These are phyloP conservation scores for Crematogaster levior DNA, from an alignment of 2,888 invertebrate species.

Conservation along the genomic window DNA sequence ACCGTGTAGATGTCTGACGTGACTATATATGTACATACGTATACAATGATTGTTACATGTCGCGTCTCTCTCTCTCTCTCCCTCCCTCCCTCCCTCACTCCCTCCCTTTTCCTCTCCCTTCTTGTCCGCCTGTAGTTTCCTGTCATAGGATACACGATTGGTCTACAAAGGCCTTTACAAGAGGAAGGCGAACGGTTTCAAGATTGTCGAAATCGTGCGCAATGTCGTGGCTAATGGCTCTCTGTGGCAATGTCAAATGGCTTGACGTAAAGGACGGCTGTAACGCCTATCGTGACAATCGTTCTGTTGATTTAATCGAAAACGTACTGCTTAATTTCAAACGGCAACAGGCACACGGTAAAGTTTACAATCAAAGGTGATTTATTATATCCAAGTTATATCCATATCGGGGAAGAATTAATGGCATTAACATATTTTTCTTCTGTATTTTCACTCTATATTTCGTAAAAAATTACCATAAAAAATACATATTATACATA, in stretches of 20 bases:
- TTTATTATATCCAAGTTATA: neutral
- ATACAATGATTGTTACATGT: constrained; percentile 43
- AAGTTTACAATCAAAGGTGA: neutral
- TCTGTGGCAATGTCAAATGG: constrained; percentile 32
- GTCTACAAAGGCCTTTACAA: constrained; percentile 66
- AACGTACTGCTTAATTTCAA: neutral
- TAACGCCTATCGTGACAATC: constrained; percentile 33
- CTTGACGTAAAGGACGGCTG: constrained; percentile 3
- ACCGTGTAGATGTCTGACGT: constrained; percentile 71
- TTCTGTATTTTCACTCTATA: neutral
- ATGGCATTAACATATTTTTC: neutral
- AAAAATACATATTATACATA: constrained; percentile 32
- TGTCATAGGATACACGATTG: constrained; percentile 63
- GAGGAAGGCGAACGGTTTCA: constrained; percentile 64
- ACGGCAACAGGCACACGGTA: neutral
- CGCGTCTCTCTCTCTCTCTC: neutral
- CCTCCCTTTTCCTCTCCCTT: constrained; percentile 23
- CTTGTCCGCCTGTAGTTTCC: constrained; percentile 58
- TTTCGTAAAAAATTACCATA: constrained; percentile 46
- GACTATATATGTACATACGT: constrained; percentile 46
- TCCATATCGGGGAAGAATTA: neutral
- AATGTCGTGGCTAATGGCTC: constrained; percentile 37
- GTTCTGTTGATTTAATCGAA: constrained; percentile 25
- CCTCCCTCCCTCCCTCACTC: constrained; percentile 8
- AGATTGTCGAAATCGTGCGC: constrained; percentile 66